Evolutionary conservation across 1,140 invertebrate genomes (phyloP).

Genomic region (Drosophila biarmipes): DNA sequence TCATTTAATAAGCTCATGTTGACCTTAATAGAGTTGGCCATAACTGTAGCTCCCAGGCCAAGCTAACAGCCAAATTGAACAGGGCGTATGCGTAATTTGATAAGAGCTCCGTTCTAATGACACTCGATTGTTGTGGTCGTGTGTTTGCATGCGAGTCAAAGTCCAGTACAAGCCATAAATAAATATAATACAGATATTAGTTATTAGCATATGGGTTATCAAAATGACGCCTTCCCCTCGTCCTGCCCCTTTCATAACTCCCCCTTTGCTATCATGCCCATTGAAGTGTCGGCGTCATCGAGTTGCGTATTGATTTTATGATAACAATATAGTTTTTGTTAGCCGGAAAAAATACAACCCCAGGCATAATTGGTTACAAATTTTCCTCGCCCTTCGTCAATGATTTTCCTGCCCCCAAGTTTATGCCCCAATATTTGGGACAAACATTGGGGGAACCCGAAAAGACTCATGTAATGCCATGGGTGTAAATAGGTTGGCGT

Average conservation of each 20-base stretch:
- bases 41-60: neutral
- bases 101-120: conserved; percentile 72
- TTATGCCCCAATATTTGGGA: conserved; percentile 35
- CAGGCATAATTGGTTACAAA: conserved; percentile 75
- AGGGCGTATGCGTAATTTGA: conserved; percentile 76
- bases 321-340: conserved; percentile 51
- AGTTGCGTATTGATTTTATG: conserved; percentile 75
- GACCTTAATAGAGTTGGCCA: conserved; percentile 59
- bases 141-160: conserved; percentile 59
- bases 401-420: conserved; percentile 27
- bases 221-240: conserved; percentile 17
- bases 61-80: conserved; percentile 16
- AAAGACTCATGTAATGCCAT: conserved; percentile 34
- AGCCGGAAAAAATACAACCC: conserved; percentile 38
- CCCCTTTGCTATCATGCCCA: conserved; percentile 1
- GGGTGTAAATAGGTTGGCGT: conserved; percentile 14
- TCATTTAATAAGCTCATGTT: conserved; percentile 69
- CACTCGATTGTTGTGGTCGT: conserved; percentile 50
- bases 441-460: conserved; percentile 3
- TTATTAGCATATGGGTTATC: conserved; percentile 81
- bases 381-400: conserved; percentile 34
- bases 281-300: conserved; percentile 63
- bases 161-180: conserved; percentile 75
- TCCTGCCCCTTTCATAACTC: neutral
- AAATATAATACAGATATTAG: conserved; percentile 81